Evolutionary conservation across 2,888 invertebrate genomes (phyloP), one percentile per base, ranked within the genome.

Genomic region (Coleophora deauratella): DNA sequence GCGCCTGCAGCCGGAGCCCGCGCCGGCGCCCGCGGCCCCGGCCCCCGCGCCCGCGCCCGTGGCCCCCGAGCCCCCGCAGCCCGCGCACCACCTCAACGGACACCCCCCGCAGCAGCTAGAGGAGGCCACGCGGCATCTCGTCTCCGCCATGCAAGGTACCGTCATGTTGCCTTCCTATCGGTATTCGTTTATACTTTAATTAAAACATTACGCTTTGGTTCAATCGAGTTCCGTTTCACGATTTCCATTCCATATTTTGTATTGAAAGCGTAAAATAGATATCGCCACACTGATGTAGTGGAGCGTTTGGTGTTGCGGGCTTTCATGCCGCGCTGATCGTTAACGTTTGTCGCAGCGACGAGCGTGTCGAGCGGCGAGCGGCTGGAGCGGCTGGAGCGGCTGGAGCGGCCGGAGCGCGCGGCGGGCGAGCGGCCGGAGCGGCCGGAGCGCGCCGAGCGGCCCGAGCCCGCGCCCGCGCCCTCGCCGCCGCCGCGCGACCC

Each of bases 61-160:
- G 30, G 31, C 48, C 35, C 46, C n/a, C 45, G 31, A 21, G 41
- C 41, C 43, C 45, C 27, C 37, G 41, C 38, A 39, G 46, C 51
- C 54, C 39, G 61, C 52, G 41, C 60, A 54, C 33, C 51, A 52
- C 41, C 55, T 51, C 51, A 62, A 47, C 47, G 49, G 59, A 11
- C 59, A 52, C 64, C 62, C 47, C 54, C 62, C 39, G 43, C 63
- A 42, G 46, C 58, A 44, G 38, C 57, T 42, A 38, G 64, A 67
- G 27, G 64, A 68, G 35, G 21, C 52, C 31, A 41, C 57, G 28
- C 52, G 67, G 1, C 69, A 67, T 35, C 61, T 66, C 33, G 66
- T 55, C 8, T 56, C 67, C 33, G 64, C 67, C 21, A 45, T 72
- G 52, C 75, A 75, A 45, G 72, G 75, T 73, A 34, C 6, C 21